Conservation (phyloP, 2,113 vertebrate species). For the Sinocyclocheilus rhinocerous region DNA sequence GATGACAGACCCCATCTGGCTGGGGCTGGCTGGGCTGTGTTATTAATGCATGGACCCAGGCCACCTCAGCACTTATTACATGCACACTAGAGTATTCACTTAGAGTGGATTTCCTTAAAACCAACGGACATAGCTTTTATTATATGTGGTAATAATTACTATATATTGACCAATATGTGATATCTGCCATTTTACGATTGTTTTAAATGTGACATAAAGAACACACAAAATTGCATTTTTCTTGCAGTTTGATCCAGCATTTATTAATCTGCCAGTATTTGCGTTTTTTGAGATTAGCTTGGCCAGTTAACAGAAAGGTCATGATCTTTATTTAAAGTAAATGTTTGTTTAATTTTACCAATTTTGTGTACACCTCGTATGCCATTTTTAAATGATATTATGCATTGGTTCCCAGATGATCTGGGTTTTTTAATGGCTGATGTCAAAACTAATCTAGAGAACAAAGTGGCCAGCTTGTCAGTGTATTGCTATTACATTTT, state of each 20-base stretch:
- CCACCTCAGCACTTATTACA: neutral
- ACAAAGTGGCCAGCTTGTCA: neutral
- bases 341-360: neutral
- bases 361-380: neutral
- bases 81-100: neutral
- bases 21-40: neutral
- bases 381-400: neutral
- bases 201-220: neutral
- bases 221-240: neutral
- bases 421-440: neutral
- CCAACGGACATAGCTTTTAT: neutral
- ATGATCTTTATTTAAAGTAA: neutral
- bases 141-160: neutral
- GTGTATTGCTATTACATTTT: neutral
- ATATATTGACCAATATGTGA: neutral
- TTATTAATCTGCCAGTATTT: neutral
- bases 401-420: neutral
- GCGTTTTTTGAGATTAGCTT: neutral
- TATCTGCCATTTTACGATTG: neutral
- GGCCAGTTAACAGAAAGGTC: neutral
- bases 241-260: neutral
- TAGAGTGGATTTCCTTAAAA: neutral
- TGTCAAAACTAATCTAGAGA: neutral
- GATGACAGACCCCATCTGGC: constrained; percentile 37
- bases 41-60: constrained; percentile 14